Base-by-base conservation (phyloP, 92 coral and sea anemone genomes). In the Zoanthus solanderi region DNA sequence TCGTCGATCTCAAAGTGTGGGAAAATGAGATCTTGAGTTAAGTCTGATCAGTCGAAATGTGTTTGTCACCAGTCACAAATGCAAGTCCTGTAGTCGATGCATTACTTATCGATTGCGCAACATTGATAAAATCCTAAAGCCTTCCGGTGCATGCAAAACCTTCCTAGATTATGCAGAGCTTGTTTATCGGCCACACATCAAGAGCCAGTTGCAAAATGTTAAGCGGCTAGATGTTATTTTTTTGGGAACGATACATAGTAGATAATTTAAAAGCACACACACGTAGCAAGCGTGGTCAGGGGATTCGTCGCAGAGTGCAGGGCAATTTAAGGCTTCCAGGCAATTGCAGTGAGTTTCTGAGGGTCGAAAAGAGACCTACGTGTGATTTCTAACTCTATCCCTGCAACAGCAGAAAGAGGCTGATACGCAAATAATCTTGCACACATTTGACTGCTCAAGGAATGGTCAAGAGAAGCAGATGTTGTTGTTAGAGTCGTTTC, bases 1-100 rank as follows among this genome's bases (percentile, higher is more conserved):
- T 85, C 86, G 54, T 87, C 90, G 42, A 69, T 88, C 17, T 88
- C 87, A 9, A 78, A 42, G 12, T 50, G 65, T 57, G 87, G 90
- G 0, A n/a, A 79, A 11, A 17, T 88, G 52, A 30, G 74, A 52
- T 56, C 30, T 63, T 66, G 88, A 73, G 75, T 47, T 47, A 47
- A 47, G 52, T 47, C 52, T 47, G 52, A 47, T 4, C 52, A 4
- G 52, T 47, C 8, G 8, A 47, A 47, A 8, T 47, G 52, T 47
- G 52, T 47, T 8, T 91, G 53, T 8, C 86, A 7, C 52, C 87
- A 23, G 72, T 14, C 5, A 87, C 72, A 87, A n/a, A 58, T 7
- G 44, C 28, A 17, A 28, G 65, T 85, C 87, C 93, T 4, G 29
- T 8, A 13, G 90, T 85, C 10, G 23, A 23, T 23, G 23, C 23